These are phyloP conservation scores for Arizona elegans DNA, from an alignment of 2,113 vertebrate species.

Conservation along the genomic window DNA sequence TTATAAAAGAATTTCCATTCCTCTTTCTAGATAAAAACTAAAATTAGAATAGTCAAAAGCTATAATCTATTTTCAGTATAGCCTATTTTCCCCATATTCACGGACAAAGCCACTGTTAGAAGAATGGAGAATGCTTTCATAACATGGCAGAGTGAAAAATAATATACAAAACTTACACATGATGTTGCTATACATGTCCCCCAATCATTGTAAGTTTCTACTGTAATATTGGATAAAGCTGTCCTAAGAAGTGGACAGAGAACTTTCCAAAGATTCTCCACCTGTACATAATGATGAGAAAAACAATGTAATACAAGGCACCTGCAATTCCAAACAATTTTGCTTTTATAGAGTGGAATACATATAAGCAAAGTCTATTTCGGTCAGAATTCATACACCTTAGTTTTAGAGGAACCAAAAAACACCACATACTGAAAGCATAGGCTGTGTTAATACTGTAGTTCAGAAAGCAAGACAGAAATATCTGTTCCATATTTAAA, in stretches of 20 bases:
- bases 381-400: not conserved
- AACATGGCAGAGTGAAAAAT: not conserved
- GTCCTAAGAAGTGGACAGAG: conserved; percentile 88
- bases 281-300: conserved; percentile 68
- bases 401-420: not conserved
- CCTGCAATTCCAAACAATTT: not conserved
- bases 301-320: not conserved
- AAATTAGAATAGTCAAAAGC: not conserved
- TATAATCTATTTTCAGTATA: not conserved
- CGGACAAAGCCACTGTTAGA: not conserved
- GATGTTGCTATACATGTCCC: conserved; percentile 96
- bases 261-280: conserved; percentile 87
- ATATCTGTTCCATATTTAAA: not conserved
- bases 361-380: not conserved
- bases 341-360: not conserved
- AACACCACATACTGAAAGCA: not conserved
- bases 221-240: conserved; percentile 91
- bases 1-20: not conserved
- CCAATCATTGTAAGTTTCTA: conserved; percentile 95
- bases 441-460: not conserved
- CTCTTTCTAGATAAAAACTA: not conserved
- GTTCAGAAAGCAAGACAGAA: not conserved
- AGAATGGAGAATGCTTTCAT: not conserved
- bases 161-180: conserved; percentile 78
- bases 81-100: not conserved